Evolutionary conservation across 2,888 invertebrate genomes (phyloP).

Genomic region (Coenonympha arcania): DNA sequence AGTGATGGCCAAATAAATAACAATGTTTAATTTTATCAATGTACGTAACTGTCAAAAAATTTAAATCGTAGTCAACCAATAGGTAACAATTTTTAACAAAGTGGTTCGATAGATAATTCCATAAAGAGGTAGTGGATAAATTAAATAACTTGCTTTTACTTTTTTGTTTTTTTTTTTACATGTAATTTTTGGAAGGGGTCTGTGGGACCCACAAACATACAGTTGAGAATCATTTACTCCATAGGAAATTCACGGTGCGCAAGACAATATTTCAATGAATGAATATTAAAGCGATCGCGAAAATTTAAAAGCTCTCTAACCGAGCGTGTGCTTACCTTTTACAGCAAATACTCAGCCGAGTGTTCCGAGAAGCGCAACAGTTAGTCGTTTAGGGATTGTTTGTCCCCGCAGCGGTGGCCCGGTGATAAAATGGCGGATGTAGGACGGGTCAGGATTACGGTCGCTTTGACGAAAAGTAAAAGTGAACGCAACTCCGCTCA

Average conservation of each 20-base stretch:
- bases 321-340: background rate
- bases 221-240: background rate
- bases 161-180: too few species aligned
- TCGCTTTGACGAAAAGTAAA: conserved; percentile 50
- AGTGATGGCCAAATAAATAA: too few species aligned
- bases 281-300: background rate
- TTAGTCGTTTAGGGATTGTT: conserved; percentile 14
- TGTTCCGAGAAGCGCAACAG: conserved; percentile 22
- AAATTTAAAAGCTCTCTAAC: background rate
- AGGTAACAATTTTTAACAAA: too few species aligned
- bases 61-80: too few species aligned
- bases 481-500: conserved; percentile 41
- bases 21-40: too few species aligned
- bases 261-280: background rate
- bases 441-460: conserved; percentile 43
- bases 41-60: too few species aligned
- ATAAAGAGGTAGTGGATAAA: too few species aligned
- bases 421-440: conserved; percentile 50
- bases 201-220: background rate
- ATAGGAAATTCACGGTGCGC: background rate
- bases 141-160: too few species aligned
- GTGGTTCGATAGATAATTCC: too few species aligned
- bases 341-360: background rate
- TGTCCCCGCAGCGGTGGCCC: background rate
- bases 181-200: too few species aligned